Conservation (phyloP, 1,140 invertebrate species). For the Atta colombica region DNA sequence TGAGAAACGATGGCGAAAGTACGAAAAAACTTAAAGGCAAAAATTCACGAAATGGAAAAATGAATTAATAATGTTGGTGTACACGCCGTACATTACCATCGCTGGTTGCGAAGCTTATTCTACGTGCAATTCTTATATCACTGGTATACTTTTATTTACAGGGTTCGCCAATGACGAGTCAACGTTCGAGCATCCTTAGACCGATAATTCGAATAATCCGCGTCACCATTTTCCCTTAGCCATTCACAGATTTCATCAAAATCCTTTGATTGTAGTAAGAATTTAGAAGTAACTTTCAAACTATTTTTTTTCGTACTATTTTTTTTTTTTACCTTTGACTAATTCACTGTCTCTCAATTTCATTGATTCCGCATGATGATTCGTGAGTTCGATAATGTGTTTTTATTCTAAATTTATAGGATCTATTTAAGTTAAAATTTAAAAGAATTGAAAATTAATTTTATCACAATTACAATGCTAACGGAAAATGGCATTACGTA, state of each 20-base stretch:
- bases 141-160: conserved; percentile 59
- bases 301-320: neutral
- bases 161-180: conserved; percentile 38
- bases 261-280: neutral
- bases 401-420: conserved; percentile 1
- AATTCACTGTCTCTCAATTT: neutral
- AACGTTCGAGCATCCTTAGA: conserved; percentile 52
- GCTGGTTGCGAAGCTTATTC: conserved; percentile 46
- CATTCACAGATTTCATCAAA: conserved; percentile 3
- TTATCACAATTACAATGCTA: neutral
- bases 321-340: neutral
- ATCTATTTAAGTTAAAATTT: neutral
- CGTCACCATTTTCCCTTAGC: conserved; percentile 41
- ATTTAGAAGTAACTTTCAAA: neutral
- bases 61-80: conserved; percentile 14
- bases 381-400: neutral
- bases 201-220: conserved; percentile 41
- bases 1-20: conserved; percentile 33
- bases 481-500: conserved; percentile 42
- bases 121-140: conserved; percentile 55
- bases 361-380: neutral
- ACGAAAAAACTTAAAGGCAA: conserved; percentile 29
- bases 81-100: conserved; percentile 25
- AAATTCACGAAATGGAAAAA: conserved; percentile 39
- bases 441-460: neutral